These are phyloP conservation scores for Brevimyrus niger DNA, from an alignment of 2,113 vertebrate species.

Conservation along the genomic window DNA sequence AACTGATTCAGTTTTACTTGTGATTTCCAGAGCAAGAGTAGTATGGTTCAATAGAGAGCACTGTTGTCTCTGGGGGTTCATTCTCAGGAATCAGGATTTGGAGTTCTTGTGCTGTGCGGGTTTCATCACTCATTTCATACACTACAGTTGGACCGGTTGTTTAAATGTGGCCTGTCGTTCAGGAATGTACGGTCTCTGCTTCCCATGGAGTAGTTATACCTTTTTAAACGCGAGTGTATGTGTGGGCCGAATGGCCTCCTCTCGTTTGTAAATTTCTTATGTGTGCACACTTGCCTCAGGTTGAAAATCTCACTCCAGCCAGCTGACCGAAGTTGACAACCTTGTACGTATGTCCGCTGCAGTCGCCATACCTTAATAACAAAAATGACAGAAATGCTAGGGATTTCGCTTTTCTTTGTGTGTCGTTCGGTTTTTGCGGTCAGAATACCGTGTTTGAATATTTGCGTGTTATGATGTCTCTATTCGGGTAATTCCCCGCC, in stretches of 20 bases:
- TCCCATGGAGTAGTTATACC: background rate
- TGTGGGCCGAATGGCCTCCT: too few species aligned
- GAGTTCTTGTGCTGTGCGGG: background rate
- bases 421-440: background rate
- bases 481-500: background rate
- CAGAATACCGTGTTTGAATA: background rate
- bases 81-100: background rate
- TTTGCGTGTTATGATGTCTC: background rate
- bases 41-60: background rate
- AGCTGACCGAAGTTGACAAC: too few species aligned
- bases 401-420: background rate
- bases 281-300: too few species aligned
- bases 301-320: too few species aligned
- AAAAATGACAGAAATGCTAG: too few species aligned
- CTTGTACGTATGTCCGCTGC: too few species aligned
- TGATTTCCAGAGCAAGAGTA: background rate
- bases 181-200: background rate
- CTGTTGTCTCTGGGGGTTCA: background rate
- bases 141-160: background rate
- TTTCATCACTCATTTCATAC: background rate
- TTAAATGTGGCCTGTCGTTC: background rate
- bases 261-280: too few species aligned
- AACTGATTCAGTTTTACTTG: background rate
- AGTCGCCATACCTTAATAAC: too few species aligned
- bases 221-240: too few species aligned